Base-by-base conservation (phyloP, 2,113 vertebrate genomes). In the Pao palembangensis region DNA sequence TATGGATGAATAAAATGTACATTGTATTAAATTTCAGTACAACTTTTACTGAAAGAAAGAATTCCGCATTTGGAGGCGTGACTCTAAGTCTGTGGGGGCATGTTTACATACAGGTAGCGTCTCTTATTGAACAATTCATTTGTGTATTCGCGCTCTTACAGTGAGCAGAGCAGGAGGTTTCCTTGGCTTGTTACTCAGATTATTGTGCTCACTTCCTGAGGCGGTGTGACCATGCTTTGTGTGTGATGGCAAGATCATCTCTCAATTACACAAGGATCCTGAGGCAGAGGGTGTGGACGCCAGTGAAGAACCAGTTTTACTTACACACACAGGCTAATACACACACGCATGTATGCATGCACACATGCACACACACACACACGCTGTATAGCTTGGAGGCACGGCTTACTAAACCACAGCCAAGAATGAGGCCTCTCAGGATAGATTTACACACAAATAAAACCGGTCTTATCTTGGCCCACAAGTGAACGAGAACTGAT, bases 401-500 rank as follows among this genome's bases (percentile, higher is more conserved):
- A 83, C 59, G 70, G 75, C 89, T 85, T 71, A 81, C 65, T 65
- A 70, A 56, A 76, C 78, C 83, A 73, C 74, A 73, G 71, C 80
- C 78, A 75, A 81, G 80, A 85, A 79, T 81, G 76, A 85, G 81
- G 84, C 73, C 83, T 86, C 84, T 83, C 76, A 62, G 75, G 79
- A 85, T 87, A 83, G 71, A 87, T 88, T 87, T 85, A 81, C 84
- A 85, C 82, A 86, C 80, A 88, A 87, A 83, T 85, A 85, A 84
- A 89, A 85, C 62, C 67, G 64, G 70, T 73, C 85, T 87, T 85
- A 86, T 89, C 85, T 83, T 74, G 78, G 81, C 82, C 75, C 80
- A 80, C 77, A 84, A 83, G 74, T 78, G 75, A 85, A 77, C 52
- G 67, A 72, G 72, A 83, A 73, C 73, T 75, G 79, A 89, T 87